Conservation (phyloP, 30 jellyfish, hydroid and myxozoan species). For the Nemopilema nomurai region DNA sequence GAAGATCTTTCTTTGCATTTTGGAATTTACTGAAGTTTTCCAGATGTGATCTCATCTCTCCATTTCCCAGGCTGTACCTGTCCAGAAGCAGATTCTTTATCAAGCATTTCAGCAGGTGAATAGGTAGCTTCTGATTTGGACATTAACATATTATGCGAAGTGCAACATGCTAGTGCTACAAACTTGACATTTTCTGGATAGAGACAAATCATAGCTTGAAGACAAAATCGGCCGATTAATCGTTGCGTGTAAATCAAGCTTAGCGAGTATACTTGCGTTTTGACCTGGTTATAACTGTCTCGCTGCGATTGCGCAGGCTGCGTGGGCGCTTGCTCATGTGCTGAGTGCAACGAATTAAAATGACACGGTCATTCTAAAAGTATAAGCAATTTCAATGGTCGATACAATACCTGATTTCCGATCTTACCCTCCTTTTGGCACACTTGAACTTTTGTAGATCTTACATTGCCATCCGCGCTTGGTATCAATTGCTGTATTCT, state of each 20-base stretch:
- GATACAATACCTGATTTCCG: constrained; percentile 51
- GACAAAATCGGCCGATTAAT: background rate
- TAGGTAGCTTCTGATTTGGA: background rate
- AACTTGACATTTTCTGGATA: background rate
- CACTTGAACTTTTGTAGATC: constrained; percentile 46
- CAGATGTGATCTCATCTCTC: background rate
- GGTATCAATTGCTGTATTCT: constrained; percentile 36
- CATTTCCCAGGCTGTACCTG: background rate
- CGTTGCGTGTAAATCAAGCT: background rate
- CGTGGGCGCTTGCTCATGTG: constrained; percentile 18
- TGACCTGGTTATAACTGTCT: constrained; percentile 27
- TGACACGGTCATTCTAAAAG: constrained; percentile 39
- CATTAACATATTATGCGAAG: background rate
- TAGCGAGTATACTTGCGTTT: constrained; percentile 33
- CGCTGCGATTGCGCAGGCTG: constrained; percentile 48
- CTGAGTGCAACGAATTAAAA: background rate
- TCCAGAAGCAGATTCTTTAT: background rate
- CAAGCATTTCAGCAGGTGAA: background rate
- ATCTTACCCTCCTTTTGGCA: constrained; percentile 44
- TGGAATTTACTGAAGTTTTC: background rate
- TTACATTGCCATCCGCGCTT: constrained; percentile 48
- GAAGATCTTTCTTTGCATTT: background rate
- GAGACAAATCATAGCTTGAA: background rate
- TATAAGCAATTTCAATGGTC: constrained; percentile 45
- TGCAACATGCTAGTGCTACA: background rate